A percentile compares a stretch with the other conserved stretches of the same genome.
These are phyloP conservation scores for Palythoa grandis DNA, from an alignment of 92 coral and sea anemone genomes.

Conservation along the genomic window DNA sequence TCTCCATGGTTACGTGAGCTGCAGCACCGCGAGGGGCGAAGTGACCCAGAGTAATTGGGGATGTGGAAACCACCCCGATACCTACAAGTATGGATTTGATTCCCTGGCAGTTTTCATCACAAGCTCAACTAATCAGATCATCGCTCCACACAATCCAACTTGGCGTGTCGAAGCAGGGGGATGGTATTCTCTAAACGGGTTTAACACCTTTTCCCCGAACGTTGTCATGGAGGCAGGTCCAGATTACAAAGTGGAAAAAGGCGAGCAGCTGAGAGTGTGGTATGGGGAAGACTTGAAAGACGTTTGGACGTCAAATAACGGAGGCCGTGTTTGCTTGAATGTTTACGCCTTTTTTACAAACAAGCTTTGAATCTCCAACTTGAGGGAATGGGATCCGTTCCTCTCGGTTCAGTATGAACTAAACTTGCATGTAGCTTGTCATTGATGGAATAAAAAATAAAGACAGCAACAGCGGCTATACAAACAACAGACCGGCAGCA, in stretches of 20 bases:
- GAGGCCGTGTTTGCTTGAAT: background rate
- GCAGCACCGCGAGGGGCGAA: too few species aligned
- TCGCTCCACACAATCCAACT: background rate
- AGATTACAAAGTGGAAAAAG: background rate
- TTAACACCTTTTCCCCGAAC: slow-evolving; percentile 4
- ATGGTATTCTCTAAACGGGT: background rate
- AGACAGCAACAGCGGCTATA: too few species aligned
- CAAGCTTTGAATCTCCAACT: too few species aligned
- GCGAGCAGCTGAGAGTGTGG: background rate
- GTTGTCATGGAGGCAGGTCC: background rate
- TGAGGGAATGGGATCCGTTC: too few species aligned
- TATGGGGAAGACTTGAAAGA: background rate
- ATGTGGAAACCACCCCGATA: background rate
- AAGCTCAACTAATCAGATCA: background rate
- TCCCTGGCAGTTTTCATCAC: slow-evolving; percentile 7
- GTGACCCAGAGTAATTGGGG: slow-evolving; percentile 6
- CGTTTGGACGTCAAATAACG: background rate
- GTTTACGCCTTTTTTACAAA: background rate
- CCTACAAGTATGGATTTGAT: too few species aligned
- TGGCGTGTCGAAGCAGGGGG: background rate
- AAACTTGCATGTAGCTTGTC: too few species aligned
- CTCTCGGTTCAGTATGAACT: too few species aligned
- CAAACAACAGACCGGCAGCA: too few species aligned
- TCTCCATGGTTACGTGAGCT: too few species aligned
- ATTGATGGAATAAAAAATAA: too few species aligned